Base-by-base conservation (phyloP, 2,797 vertebrate species). In the Crocidura indochinensis region DNA sequence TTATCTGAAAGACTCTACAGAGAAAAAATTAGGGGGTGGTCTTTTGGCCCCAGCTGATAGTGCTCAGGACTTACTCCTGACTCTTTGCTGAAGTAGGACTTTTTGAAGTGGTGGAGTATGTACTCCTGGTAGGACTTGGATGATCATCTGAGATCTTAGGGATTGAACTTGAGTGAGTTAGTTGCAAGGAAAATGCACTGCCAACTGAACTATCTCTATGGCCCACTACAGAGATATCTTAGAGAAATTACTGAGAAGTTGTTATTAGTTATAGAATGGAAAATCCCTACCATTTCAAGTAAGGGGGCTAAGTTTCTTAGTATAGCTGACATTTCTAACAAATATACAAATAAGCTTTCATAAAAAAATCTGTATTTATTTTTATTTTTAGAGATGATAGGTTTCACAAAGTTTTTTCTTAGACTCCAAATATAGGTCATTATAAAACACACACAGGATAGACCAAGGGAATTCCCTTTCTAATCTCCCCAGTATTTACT, bases 161-260 rank as follows among this genome's bases (percentile, higher is more conserved):
- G 26, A 65, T 27, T 27, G 64, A 65, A 12, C 64, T 9, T 27
- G 56, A 60, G 14, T 60, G 17, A 60, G 17, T 1, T 60, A 20
- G 56, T 17, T 6, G 19, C 56, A 27, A 65, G 64, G 64, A 2
- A 11, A 65, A 20, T 10, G 19, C 19, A 10, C 27, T 27, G 64
- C 24, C 56, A 60, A 17, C 19, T 60, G 56, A 6, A 20, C 64
- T 65, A 3, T 8, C 64, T 65, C 64, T 65, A 8, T 27, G 27
- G 56, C 56, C 56, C 17, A 60, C 15, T 60, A 60, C 56, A 60
- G 56, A 73, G 65, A 91, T 88, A 75, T 53, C 84, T 81, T 68
- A 47, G 87, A 91, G 84, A 85, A 44, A 67, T 26, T 17, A 31
- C 8, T 73, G 12, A 20, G 15, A 80, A 75, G 1, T 79, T 68